Conservation (phyloP, 2,113 vertebrate genomes). For the Perca schrenkii region DNA sequence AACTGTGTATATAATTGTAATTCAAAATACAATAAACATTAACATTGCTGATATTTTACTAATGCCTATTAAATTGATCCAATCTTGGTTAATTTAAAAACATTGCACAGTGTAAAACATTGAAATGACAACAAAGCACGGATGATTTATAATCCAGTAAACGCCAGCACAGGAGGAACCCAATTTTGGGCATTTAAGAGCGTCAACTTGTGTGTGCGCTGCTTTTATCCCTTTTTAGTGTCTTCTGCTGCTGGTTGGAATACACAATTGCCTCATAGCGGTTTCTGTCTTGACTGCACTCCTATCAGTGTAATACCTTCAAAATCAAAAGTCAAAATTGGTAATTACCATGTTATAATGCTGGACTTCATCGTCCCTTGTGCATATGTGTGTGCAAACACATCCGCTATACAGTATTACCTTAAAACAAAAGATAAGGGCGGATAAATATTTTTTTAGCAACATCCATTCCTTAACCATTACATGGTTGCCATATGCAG, state of each 20-base stretch:
- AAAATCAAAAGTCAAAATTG: too few relatives aligned
- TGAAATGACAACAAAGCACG: not conserved
- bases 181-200: not conserved
- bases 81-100: not conserved
- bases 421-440: too few relatives aligned
- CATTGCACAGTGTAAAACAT: not conserved
- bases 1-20: too few relatives aligned
- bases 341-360: too few relatives aligned
- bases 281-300: not conserved
- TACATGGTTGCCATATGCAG: too few relatives aligned
- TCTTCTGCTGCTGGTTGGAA: not conserved
- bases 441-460: too few relatives aligned
- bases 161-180: not conserved
- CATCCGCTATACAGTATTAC: too few relatives aligned
- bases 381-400: too few relatives aligned
- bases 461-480: too few relatives aligned
- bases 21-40: too few relatives aligned
- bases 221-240: not conserved
- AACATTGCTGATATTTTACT: not conserved
- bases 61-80: not conserved
- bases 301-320: too few relatives aligned
- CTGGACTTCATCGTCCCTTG: too few relatives aligned
- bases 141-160: not conserved
- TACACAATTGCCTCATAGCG: not conserved
- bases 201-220: not conserved